phyloP scores from a whole-genome alignment of 2,113 vertebrate species.

The Rousettus leschenaultii region DNA sequence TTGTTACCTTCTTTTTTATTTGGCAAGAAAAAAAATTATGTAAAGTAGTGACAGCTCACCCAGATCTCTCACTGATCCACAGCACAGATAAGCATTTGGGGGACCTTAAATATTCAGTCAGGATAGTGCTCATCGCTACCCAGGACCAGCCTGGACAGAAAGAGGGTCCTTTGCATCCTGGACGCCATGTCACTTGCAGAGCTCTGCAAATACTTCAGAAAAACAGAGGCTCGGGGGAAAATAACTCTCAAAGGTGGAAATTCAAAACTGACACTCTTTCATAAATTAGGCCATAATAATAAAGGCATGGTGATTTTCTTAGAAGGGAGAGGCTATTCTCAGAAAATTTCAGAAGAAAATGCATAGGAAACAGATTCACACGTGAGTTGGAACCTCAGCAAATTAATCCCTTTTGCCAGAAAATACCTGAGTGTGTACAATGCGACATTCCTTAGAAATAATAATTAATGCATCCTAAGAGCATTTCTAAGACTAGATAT shows the following conservation, averaged over 20 bases:
- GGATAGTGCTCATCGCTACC: neutral
- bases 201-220: constrained; percentile 24
- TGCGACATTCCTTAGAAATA: neutral
- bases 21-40: constrained; percentile 67
- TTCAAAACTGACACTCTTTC: neutral
- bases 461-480: neutral
- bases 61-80: constrained; percentile 6
- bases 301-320: neutral
- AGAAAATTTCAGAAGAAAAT: neutral
- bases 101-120: constrained; percentile 36
- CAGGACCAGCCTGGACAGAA: neutral
- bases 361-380: neutral
- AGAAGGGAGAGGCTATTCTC: neutral
- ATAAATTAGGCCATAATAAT: neutral
- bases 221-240: neutral
- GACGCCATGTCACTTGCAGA: neutral
- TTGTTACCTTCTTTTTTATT: constrained; percentile 11
- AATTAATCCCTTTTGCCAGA: neutral
- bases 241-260: neutral
- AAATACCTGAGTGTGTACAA: neutral
- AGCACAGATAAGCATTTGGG: constrained; percentile 33
- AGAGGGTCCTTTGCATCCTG: neutral
- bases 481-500: neutral
- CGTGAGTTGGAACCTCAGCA: neutral
- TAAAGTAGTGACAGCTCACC: constrained; percentile 36